These are phyloP conservation scores for Enteromius mattozi DNA, from an alignment of 2,797 vertebrate genomes.

Conservation along the genomic window DNA sequence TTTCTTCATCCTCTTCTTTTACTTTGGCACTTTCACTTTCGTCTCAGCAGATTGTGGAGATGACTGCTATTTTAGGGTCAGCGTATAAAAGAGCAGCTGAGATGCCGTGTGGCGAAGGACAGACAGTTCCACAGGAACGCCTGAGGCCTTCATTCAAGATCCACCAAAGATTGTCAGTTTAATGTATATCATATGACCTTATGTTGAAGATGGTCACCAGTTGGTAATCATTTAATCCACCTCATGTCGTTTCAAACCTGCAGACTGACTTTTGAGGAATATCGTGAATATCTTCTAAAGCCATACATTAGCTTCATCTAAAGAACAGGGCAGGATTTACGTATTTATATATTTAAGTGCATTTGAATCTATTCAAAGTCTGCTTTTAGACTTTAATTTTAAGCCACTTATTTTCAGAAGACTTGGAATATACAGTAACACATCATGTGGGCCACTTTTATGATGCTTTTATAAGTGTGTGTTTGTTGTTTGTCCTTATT, in stretches of 20 bases:
- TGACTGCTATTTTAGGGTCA: slow-evolving; percentile 76
- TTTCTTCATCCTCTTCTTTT: slow-evolving; percentile 74
- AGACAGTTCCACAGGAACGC: not conserved
- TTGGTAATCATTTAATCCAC: not conserved
- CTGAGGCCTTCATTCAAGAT: slow-evolving; percentile 22
- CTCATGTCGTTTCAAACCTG: not conserved
- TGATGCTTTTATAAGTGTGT: not conserved
- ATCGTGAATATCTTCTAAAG: not conserved
- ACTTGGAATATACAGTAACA: not conserved
- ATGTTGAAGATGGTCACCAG: not conserved
- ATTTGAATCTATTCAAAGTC: not conserved
- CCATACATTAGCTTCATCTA: not conserved
- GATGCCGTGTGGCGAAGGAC: slow-evolving; percentile 21
- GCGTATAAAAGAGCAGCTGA: slow-evolving; percentile 60
- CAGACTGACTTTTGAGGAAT: not conserved
- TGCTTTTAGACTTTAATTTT: not conserved
- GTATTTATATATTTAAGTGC: not conserved
- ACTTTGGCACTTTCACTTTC: slow-evolving; percentile 72
- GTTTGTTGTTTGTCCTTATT: not conserved
- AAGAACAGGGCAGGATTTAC: not conserved
- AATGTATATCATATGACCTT: not conserved
- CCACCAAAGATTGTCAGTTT: not conserved
- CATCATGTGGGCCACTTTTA: not conserved
- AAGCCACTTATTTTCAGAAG: not conserved
- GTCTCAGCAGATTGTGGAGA: slow-evolving; percentile 70